Conservation (phyloP, 2,113 vertebrate genomes). For the Eonycteris spelaea region DNA sequence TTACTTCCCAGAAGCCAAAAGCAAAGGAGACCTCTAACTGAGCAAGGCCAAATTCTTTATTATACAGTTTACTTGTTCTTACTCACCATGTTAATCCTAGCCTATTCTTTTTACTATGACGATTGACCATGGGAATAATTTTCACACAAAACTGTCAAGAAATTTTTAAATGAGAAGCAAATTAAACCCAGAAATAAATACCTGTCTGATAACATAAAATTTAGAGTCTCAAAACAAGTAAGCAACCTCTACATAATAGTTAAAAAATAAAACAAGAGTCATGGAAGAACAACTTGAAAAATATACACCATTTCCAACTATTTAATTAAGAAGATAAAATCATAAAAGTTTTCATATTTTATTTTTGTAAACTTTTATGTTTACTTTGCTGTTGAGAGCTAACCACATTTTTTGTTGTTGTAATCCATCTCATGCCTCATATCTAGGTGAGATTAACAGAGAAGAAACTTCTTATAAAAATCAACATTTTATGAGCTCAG, state of each 20-base stretch:
- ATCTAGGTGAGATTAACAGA: constrained; percentile 35
- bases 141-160: not conserved
- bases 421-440: not conserved
- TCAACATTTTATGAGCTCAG: constrained; percentile 33
- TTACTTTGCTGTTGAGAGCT: not conserved
- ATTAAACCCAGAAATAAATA: not conserved
- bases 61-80: not conserved
- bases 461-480: constrained; percentile 42
- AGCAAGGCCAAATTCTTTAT: not conserved
- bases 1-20: not conserved
- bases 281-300: not conserved
- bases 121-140: not conserved
- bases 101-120: not conserved
- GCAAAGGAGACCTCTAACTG: not conserved
- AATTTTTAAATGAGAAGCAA: not conserved
- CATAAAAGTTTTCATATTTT: constrained; percentile 4
- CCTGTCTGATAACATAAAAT: not conserved
- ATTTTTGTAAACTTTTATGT: constrained; percentile 23
- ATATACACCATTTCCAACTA: not conserved
- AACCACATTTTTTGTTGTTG: not conserved
- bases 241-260: not conserved
- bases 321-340: not conserved
- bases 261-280: constrained; percentile 3
- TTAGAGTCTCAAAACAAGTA: not conserved
- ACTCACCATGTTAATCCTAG: not conserved